These are phyloP conservation scores for Sternarchorhynchus goeldii DNA, from an alignment of 2,797 vertebrate species.

Conservation along the genomic window DNA sequence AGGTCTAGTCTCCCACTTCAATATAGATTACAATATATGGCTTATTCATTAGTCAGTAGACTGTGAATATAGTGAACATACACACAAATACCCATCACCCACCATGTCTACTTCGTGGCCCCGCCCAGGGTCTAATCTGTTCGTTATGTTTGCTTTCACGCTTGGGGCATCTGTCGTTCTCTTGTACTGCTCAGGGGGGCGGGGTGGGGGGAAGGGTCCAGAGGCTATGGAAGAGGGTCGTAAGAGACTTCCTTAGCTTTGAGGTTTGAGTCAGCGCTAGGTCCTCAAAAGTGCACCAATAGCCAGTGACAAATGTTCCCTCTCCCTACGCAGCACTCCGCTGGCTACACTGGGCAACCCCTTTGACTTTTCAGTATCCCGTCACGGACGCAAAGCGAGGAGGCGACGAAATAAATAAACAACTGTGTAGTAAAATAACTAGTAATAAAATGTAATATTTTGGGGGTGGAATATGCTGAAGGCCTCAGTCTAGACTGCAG, in stretches of 20 bases:
- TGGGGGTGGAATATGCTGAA: not conserved
- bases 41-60: not conserved
- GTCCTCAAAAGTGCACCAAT: not conserved
- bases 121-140: constrained; percentile 29
- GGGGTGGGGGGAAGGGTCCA: not conserved
- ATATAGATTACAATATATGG: not conserved
- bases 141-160: constrained; percentile 45
- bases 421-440: constrained; percentile 8
- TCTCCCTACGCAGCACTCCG: constrained; percentile 26
- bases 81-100: constrained; percentile 4
- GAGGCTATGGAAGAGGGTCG: not conserved
- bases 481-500: constrained; percentile 5
- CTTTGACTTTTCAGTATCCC: not conserved
- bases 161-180: constrained; percentile 36
- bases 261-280: constrained; percentile 20
- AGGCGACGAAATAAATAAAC: not conserved
- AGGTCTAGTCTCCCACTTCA: not conserved
- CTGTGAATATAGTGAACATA: not conserved
- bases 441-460: constrained; percentile 26
- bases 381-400: not conserved
- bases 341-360: constrained; percentile 19
- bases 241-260: not conserved
- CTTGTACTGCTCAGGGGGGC: not conserved
- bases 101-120: constrained; percentile 2
- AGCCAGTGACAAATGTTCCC: constrained; percentile 45